Conservation (phyloP, 1,140 invertebrate genomes). For the Apis laboriosa region DNA sequence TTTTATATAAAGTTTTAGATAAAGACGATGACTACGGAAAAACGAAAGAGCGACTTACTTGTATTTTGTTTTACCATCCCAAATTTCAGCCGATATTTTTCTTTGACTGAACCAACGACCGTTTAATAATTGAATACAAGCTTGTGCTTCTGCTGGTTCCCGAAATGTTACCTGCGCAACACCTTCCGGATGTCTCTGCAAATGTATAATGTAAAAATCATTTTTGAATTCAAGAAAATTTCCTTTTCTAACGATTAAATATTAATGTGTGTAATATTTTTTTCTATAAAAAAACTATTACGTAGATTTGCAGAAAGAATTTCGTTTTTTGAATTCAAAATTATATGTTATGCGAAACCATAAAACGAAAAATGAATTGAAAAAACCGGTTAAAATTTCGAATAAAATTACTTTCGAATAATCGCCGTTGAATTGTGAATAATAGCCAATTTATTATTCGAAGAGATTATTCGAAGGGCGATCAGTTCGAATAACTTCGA, state of each 20-base stretch:
- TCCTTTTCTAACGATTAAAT: not conserved
- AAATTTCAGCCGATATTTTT: conserved; percentile 91
- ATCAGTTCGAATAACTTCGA: too few relatives aligned
- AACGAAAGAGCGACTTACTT: conserved; percentile 81
- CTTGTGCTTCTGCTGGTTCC: conserved; percentile 94
- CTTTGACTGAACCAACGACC: conserved; percentile 95
- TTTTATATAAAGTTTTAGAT: not conserved
- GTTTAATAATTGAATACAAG: conserved; percentile 93
- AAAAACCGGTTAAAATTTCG: too few relatives aligned
- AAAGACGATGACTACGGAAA: not conserved
- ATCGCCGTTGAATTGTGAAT: too few relatives aligned
- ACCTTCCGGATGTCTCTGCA: conserved; percentile 94
- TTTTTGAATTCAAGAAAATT: too few relatives aligned
- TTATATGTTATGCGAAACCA: too few relatives aligned
- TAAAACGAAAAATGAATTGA: too few relatives aligned
- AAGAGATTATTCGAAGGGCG: too few relatives aligned
- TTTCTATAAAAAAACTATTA: not conserved
- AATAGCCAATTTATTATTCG: too few relatives aligned
- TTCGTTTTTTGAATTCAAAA: too few relatives aligned
- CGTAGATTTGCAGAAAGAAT: too few relatives aligned
- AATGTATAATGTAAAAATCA: not conserved
- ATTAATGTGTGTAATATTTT: too few relatives aligned
- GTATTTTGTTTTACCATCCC: conserved; percentile 98
- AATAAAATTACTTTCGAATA: too few relatives aligned
- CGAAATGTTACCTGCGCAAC: conserved; percentile 96